A percentile compares a stretch with the other conserved stretches of the same genome.
Evolutionary conservation across 2,113 vertebrate genomes (phyloP).

Genomic region (Halcyon senegalensis): DNA sequence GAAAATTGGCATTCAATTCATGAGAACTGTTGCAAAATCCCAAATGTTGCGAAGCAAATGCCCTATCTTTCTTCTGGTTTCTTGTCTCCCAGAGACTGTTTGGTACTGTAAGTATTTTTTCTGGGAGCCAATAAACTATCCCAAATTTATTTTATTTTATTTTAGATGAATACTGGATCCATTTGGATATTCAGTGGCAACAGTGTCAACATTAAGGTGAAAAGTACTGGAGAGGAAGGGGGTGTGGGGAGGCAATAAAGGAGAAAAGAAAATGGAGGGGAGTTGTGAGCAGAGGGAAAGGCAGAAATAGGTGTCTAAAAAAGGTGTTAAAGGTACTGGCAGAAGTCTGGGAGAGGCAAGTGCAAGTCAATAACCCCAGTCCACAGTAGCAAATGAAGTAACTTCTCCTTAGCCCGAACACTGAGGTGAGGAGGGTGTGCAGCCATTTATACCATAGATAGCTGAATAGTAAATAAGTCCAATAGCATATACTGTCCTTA

Average conservation of each 20-base stretch:
- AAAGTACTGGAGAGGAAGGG: neutral
- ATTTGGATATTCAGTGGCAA: neutral
- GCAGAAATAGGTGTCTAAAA: neutral
- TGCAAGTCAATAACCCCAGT: neutral
- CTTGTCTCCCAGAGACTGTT: neutral
- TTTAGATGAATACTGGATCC: neutral
- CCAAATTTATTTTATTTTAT: neutral
- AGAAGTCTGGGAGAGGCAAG: neutral
- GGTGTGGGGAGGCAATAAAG: neutral
- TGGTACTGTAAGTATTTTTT: neutral
- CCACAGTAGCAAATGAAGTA: neutral
- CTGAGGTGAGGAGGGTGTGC: neutral
- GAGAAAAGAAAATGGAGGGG: neutral
- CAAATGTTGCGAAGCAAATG: neutral
- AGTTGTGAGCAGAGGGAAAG: neutral
- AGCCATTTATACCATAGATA: neutral
- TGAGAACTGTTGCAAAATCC: conserved; percentile 44
- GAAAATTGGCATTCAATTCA: conserved; percentile 27
- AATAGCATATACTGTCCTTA: neutral
- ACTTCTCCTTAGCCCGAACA: neutral
- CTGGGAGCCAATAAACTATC: neutral
- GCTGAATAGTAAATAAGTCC: neutral
- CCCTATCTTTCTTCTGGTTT: neutral
- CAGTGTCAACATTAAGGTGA: neutral
- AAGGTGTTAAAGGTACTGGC: neutral